Conservation (phyloP, 2,888 invertebrate species). For the Gerris lacustris region DNA sequence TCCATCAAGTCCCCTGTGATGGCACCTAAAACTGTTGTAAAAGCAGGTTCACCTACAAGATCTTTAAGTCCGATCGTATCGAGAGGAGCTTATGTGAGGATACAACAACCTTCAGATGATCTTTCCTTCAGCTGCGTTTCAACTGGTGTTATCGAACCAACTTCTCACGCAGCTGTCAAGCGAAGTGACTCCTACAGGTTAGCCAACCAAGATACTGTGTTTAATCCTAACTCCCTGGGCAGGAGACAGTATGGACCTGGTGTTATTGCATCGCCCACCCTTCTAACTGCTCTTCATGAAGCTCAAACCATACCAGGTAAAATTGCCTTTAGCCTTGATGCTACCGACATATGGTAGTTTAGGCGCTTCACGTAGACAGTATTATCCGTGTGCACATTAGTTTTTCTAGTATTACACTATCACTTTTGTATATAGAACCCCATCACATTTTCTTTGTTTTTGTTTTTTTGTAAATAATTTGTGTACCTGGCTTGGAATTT, state of each 20-base stretch:
- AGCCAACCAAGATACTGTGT: conserved; percentile 52
- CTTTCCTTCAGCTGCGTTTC: conserved; percentile 26
- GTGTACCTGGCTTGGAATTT: no score
- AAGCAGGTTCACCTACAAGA: conserved; percentile 22
- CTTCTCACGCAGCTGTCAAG: conserved; percentile 46
- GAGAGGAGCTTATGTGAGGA: conserved; percentile 38
- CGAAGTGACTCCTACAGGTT: conserved; percentile 74
- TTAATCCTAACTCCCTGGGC: conserved; percentile 34
- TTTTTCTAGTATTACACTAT: no score
- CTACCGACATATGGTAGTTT: conserved; percentile 64
- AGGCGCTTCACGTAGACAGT: not conserved
- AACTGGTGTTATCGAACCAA: conserved; percentile 30
- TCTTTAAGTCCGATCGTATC: conserved; percentile 23
- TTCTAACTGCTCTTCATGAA: conserved; percentile 35
- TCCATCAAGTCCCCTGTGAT: conserved; percentile 19
- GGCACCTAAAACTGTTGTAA: conserved; percentile 27
- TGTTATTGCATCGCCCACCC: conserved; percentile 33
- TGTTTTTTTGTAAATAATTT: no score
- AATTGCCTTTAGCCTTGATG: conserved; percentile 51
- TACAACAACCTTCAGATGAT: conserved; percentile 42
- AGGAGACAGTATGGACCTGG: conserved; percentile 37
- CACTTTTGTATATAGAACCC: no score
- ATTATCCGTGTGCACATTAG: no score
- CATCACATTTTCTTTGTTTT: no score
- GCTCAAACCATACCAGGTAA: conserved; percentile 52